Conservation (phyloP, 2,888 invertebrate species). For the Catocala fraxini region DNA sequence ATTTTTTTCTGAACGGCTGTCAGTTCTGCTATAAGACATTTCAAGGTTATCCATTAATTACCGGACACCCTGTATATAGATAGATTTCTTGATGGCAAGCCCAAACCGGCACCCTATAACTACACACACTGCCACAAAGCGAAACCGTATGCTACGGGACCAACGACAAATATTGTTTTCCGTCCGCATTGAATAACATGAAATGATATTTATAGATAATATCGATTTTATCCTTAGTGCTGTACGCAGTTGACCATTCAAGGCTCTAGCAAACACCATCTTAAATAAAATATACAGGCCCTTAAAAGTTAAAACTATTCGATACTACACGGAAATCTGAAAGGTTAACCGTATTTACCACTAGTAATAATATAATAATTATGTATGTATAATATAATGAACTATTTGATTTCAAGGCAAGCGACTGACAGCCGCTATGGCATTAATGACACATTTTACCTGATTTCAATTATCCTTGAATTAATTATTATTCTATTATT, state of each 20-base stretch:
- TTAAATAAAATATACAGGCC: conserved; percentile 27
- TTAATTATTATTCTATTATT: no score
- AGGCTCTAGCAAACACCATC: conserved; percentile 26
- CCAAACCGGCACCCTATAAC: no score
- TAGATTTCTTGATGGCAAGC: no score
- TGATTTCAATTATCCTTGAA: conserved; percentile 1
- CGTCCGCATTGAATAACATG: no score
- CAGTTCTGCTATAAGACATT: no score
- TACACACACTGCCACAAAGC: no score
- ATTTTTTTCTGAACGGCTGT: no score
- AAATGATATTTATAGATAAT: no score
- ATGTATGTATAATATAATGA: conserved; percentile 29
- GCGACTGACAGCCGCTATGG: conserved; percentile 21
- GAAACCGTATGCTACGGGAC: no score
- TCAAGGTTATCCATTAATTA: no score
- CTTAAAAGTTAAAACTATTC: conserved; percentile 17
- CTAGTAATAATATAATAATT: conserved; percentile 28
- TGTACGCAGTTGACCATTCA: conserved; percentile 19
- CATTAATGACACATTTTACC: conserved; percentile 27
- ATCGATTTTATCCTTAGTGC: conserved; percentile 3
- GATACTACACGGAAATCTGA: conserved; percentile 44
- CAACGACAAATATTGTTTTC: no score
- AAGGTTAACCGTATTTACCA: conserved; percentile 25
- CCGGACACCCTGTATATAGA: no score
- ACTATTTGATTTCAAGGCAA: conserved; percentile 42